Evolutionary conservation across 2,888 invertebrate species (phyloP).

Genomic region (Lymantria monacha): DNA sequence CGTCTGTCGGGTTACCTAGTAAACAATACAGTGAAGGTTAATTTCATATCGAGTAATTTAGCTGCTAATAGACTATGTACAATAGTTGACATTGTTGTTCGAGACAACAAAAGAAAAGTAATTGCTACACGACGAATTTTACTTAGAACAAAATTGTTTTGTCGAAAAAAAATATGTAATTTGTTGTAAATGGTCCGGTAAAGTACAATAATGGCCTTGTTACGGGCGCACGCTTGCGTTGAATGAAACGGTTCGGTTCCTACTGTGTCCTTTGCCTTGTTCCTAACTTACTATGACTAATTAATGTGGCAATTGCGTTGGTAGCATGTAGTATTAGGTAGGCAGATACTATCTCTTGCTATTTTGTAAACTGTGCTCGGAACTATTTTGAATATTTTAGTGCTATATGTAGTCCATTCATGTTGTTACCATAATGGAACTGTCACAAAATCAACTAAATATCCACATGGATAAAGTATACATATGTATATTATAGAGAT

Average conservation of each 20-base stretch:
- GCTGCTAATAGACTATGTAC: constrained; percentile 14
- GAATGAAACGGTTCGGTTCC: constrained; percentile 74
- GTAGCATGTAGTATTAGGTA: constrained; percentile 17
- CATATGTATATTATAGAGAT: too few relatives aligned
- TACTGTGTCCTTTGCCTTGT: constrained; percentile 71
- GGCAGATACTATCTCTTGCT: not conserved
- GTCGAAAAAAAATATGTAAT: constrained; percentile 31
- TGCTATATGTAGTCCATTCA: too few relatives aligned
- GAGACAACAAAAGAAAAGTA: constrained; percentile 17
- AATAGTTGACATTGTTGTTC: constrained; percentile 21
- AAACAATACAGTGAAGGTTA: not conserved
- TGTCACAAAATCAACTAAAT: too few relatives aligned
- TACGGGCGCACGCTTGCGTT: constrained; percentile 56
- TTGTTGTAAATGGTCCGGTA: constrained; percentile 40
- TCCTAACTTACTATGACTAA: constrained; percentile 55
- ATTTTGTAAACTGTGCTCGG: not conserved
- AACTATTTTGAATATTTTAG: too few relatives aligned
- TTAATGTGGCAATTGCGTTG: constrained; percentile 32
- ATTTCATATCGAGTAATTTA: not conserved
- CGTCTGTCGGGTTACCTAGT: too few relatives aligned
- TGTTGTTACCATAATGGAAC: too few relatives aligned
- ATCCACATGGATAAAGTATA: too few relatives aligned
- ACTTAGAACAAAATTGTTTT: constrained; percentile 24
- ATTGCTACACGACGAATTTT: constrained; percentile 22
- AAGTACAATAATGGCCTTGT: constrained; percentile 59